A percentile compares a stretch with the other conserved stretches of the same genome.
These are phyloP conservation scores for Tetramorium alpestre DNA, from an alignment of 1,140 invertebrate genomes.

Conservation along the genomic window DNA sequence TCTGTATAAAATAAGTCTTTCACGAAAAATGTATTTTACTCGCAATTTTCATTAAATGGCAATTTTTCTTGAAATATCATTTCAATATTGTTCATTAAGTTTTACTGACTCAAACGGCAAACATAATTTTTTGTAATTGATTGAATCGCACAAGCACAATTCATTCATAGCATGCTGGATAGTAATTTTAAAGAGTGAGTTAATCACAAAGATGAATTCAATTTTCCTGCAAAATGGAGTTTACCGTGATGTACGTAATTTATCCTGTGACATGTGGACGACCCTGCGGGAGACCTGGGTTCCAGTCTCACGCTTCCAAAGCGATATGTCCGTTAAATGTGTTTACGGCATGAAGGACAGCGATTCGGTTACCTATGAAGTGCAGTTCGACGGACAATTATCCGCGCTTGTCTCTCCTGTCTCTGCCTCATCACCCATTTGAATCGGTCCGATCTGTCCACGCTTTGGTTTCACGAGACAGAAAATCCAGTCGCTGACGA, in stretches of 20 bases:
- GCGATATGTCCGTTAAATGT: constrained; percentile 63
- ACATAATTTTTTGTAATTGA: neutral
- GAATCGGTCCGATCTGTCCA: constrained; percentile 12
- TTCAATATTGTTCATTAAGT: neutral
- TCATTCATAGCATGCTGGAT: neutral
- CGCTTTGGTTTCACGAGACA: constrained; percentile 13
- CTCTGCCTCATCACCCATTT: constrained; percentile 55
- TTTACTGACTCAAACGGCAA: neutral
- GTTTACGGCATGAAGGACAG: constrained; percentile 73
- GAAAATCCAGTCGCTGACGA: constrained; percentile 68
- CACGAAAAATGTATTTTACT: neutral
- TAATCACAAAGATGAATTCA: constrained; percentile 44
- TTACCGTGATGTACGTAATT: constrained; percentile 59
- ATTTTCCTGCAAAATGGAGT: constrained; percentile 45
- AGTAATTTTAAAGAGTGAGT: constrained; percentile 40
- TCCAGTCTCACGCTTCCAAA: constrained; percentile 44
- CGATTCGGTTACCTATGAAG: constrained; percentile 73
- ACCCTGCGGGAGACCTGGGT: constrained; percentile 20
- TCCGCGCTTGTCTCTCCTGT: constrained; percentile 62
- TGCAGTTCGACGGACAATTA: constrained; percentile 71
- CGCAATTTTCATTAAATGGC: neutral
- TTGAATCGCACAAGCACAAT: neutral
- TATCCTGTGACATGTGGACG: constrained; percentile 55
- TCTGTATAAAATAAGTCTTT: neutral
- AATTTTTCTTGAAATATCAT: neutral